A percentile compares a stretch with the other conserved stretches of the same genome.
phyloP scores from a whole-genome alignment of 2,888 invertebrate genomes.

The Tyria jacobaeae region DNA sequence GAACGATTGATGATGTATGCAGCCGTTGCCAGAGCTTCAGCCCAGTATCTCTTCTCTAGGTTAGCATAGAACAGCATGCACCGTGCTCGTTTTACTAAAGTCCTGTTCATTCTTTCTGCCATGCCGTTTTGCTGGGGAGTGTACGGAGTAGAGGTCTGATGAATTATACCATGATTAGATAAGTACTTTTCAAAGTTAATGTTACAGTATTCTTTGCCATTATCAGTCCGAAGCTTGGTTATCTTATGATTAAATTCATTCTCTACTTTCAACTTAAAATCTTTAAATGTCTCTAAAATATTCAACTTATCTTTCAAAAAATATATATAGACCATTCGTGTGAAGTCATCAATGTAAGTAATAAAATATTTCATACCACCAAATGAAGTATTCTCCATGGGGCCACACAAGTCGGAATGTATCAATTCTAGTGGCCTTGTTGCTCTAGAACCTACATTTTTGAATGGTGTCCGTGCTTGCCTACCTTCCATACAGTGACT shows the following conservation, averaged over 20 bases:
- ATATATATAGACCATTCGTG: constrained; percentile 1
- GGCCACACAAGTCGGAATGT: too few relatives aligned
- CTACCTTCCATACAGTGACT: too few relatives aligned
- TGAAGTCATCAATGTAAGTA: neutral
- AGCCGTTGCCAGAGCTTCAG: constrained; percentile 12
- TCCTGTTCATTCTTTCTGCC: too few relatives aligned
- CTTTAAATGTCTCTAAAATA: constrained; percentile 5
- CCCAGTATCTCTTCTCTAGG: too few relatives aligned
- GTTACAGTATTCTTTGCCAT: constrained; percentile 1
- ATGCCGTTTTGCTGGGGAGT: constrained; percentile 3
- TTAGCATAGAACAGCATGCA: too few relatives aligned
- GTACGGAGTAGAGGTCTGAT: constrained; percentile 1
- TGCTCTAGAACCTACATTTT: too few relatives aligned
- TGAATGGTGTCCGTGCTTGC: too few relatives aligned
- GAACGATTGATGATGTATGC: constrained; percentile 1
- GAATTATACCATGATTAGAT: too few relatives aligned
- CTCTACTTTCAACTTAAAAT: constrained; percentile 1
- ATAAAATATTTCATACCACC: too few relatives aligned
- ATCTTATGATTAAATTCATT: neutral
- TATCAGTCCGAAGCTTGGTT: neutral
- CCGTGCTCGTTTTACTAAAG: too few relatives aligned
- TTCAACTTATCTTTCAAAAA: constrained; percentile 3
- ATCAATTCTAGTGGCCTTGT: too few relatives aligned
- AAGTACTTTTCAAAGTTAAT: neutral
- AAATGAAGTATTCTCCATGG: too few relatives aligned